Evolutionary conservation across 2,888 invertebrate species (phyloP).

Genomic region (Spilarctia lutea): DNA sequence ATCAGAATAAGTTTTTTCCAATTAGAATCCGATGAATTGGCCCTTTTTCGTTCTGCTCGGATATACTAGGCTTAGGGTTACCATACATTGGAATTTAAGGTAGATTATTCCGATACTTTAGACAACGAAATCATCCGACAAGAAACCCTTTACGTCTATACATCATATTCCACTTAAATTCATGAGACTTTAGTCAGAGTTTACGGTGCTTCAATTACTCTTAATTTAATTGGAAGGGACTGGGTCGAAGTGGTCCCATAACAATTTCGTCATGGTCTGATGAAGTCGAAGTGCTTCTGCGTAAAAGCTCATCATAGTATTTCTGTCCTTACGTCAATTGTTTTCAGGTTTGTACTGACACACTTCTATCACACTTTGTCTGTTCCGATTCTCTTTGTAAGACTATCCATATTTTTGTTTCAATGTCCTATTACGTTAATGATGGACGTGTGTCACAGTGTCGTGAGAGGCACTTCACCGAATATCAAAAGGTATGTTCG

Average conservation of each 20-base stretch:
- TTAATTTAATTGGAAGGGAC: conserved; percentile 6
- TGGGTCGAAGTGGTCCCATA: neutral
- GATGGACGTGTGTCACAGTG: neutral
- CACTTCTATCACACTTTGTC: neutral
- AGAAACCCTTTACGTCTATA: neutral
- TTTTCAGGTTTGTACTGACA: neutral
- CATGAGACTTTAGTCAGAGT: neutral
- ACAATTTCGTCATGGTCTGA: neutral
- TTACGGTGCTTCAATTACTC: neutral
- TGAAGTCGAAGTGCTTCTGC: neutral
- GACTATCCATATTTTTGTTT: neutral
- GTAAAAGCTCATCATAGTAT: neutral
- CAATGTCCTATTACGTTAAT: neutral
- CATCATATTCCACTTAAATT: conserved; percentile 2
- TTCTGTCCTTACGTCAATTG: neutral
- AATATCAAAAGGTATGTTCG: neutral
- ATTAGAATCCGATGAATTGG: conserved; percentile 55
- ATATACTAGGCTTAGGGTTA: conserved; percentile 19
- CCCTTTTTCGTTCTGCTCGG: conserved; percentile 31
- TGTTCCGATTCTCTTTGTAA: neutral
- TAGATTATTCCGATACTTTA: conserved; percentile 15
- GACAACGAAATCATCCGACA: neutral
- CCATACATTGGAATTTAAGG: conserved; percentile 23
- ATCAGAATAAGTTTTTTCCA: conserved; percentile 54
- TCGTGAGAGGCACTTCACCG: neutral